These are phyloP conservation scores for Echiichthys vipera DNA, from an alignment of 2,797 vertebrate genomes.

Conservation along the genomic window DNA sequence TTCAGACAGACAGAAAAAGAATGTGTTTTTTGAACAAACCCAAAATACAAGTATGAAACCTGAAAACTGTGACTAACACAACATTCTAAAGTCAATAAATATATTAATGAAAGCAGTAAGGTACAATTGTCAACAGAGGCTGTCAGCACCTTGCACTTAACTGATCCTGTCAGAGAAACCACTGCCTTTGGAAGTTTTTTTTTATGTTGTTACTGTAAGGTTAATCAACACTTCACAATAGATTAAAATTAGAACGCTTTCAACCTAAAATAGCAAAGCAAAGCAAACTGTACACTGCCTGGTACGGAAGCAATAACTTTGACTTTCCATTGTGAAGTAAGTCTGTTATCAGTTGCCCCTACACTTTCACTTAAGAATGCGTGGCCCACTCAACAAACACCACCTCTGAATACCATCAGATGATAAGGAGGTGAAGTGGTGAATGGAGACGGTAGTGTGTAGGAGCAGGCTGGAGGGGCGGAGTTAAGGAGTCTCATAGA, in stretches of 20 bases:
- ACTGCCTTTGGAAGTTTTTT: background rate
- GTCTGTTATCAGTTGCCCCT: conserved; percentile 53
- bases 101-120: background rate
- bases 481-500: conserved; percentile 34
- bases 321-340: conserved; percentile 53
- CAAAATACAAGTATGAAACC: too few relatives aligned
- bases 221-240: conserved; percentile 26
- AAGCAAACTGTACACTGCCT: conserved; percentile 17
- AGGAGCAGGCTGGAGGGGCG: conserved; percentile 25
- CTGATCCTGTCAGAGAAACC: background rate
- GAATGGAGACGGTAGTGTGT: conserved; percentile 55
- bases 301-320: conserved; percentile 47
- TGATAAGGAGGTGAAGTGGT: conserved; percentile 46
- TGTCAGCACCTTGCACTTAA: conserved; percentile 37
- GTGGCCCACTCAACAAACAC: conserved; percentile 35
- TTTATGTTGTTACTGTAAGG: background rate
- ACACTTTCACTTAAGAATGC: conserved; percentile 61
- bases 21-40: too few relatives aligned
- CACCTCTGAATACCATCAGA: conserved; percentile 8
- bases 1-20: too few relatives aligned
- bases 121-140: conserved; percentile 16
- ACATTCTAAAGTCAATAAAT: background rate
- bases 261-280: background rate
- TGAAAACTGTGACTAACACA: background rate
- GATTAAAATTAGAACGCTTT: background rate